Base-by-base conservation (phyloP, 2,113 vertebrate species). In the Smithornis capensis region DNA sequence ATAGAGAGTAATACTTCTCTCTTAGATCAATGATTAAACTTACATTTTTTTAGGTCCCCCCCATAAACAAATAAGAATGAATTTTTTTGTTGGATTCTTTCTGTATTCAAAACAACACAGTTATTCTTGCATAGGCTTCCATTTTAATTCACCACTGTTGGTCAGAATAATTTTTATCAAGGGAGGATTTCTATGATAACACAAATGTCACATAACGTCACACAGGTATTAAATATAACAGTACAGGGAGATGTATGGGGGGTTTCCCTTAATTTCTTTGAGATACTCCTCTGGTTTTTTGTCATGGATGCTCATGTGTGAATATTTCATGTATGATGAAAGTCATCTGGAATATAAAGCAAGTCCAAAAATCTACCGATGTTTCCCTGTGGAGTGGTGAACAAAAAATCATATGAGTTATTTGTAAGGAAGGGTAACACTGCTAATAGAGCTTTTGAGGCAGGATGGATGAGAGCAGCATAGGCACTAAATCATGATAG, bases 1-100 rank as follows among this genome's bases (percentile, higher is more conserved):
- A 91, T 87, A 62, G 31, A 22, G 15, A 79, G 62, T 89, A 91
- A 91, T 82, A 64, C 3, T 63, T 81, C 50, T 90, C 40, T 89
- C 73, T 79, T 93, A 89, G 89, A 94, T 92, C 89, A 92, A 5
- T 49, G 19, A 84, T 49, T 89, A 82, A 92, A 38, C 25, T 94
- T 56, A 56, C 3, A 19, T 84, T 79, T 87, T 68, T 91, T 87
- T 63, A 33, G 78, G 52, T 82, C 53, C 69, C 77, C 82, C 53
- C 40, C 69, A 82, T 40, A 84, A 89, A 24, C 42, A 90, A 92
- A 94, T 63, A 92, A 65, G n/a, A 88, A 94, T 69, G 25, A 55
- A 83, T 38, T 83, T 89, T 86, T 71, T 60, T 56, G 12, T 71
- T 71, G 7, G 10, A 59, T 55, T 62, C 14, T 75, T 71, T 56